Conservation (phyloP, 1,140 invertebrate genomes). For the Plutomurus gul region DNA sequence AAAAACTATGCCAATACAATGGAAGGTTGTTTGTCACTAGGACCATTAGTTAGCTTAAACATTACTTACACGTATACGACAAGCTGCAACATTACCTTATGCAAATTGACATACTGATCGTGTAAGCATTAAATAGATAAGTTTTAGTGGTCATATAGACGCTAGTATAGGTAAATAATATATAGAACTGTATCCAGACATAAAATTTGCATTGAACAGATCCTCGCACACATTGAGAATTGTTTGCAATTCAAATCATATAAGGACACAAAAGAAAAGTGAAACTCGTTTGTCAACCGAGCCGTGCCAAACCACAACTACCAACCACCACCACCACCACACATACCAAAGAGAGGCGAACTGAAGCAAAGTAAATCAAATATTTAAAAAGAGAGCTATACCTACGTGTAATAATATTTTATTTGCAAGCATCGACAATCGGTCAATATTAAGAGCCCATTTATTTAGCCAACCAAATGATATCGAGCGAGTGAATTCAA, state of each 20-base stretch:
- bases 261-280: slow-evolving; percentile 31
- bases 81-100: background rate
- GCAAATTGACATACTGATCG: no score
- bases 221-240: background rate
- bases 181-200: no score
- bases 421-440: no score
- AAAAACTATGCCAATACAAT: background rate
- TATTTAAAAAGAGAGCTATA: slow-evolving; percentile 13
- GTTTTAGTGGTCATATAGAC: no score
- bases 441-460: slow-evolving; percentile 6
- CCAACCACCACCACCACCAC: background rate
- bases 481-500: no score
- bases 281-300: slow-evolving; percentile 38
- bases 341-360: background rate
- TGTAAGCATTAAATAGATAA: no score
- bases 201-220: background rate
- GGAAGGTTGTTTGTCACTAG: slow-evolving; percentile 3
- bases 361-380: background rate
- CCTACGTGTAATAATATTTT: background rate
- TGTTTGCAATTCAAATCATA: background rate
- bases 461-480: no score
- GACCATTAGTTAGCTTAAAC: background rate
- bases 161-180: no score
- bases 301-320: background rate
- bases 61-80: background rate